These are phyloP conservation scores for Cantharis lateralis DNA, from an alignment of 2,888 invertebrate genomes.

Conservation along the genomic window DNA sequence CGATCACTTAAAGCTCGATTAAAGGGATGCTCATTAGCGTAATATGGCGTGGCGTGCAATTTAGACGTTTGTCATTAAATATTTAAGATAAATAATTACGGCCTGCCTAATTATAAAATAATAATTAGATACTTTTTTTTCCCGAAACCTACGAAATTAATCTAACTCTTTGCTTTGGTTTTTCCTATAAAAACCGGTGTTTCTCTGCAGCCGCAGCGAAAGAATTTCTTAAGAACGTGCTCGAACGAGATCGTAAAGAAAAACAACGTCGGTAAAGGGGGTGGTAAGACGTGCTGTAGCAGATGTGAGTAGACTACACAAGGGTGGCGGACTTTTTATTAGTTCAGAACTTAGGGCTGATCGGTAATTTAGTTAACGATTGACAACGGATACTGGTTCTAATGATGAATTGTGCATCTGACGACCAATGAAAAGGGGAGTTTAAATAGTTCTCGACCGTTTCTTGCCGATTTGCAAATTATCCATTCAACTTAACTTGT, in stretches of 20 bases:
- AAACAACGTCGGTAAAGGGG: slow-evolving; percentile 21
- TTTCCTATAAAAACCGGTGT: neutral
- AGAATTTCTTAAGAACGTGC: slow-evolving; percentile 19
- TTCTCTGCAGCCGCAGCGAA: neutral
- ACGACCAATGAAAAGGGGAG: slow-evolving; percentile 29
- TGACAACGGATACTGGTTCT: slow-evolving; percentile 39
- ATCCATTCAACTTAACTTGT: slow-evolving; percentile 21
- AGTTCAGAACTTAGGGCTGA: slow-evolving; percentile 34
- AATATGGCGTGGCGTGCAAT: slow-evolving; percentile 11
- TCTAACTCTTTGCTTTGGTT: neutral
- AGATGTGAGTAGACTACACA: slow-evolving; percentile 31
- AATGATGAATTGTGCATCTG: slow-evolving; percentile 34
- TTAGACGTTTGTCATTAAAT: neutral
- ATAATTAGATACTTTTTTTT: neutral
- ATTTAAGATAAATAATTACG: neutral
- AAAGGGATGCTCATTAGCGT: slow-evolving; percentile 26
- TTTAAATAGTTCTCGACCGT: slow-evolving; percentile 23
- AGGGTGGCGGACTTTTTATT: slow-evolving; percentile 35
- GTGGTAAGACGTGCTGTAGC: slow-evolving; percentile 31
- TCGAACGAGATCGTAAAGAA: slow-evolving; percentile 19
- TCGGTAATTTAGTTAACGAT: slow-evolving; percentile 41
- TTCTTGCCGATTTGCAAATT: slow-evolving; percentile 35
- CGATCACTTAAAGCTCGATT: slow-evolving; percentile 30
- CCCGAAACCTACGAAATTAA: neutral
- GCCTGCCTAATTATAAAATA: neutral